Evolutionary conservation across 2,113 vertebrate species (phyloP).

Genomic region (Nasalis larvatus): DNA sequence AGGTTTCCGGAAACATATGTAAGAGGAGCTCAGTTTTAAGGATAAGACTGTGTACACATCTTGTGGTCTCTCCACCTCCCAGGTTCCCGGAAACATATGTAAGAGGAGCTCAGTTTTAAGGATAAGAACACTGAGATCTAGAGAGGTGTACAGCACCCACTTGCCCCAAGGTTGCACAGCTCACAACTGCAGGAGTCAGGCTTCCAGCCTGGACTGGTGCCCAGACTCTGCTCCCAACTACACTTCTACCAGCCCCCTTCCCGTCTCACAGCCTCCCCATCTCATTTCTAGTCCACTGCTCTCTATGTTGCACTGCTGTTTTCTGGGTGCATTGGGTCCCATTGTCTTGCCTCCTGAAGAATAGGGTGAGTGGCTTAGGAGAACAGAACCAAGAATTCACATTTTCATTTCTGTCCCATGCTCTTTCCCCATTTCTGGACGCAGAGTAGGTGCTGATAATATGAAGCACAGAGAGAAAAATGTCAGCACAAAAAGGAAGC

Average conservation of each 20-base stretch:
- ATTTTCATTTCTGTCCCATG: not conserved
- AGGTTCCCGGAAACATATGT: not conserved
- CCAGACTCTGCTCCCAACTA: not conserved
- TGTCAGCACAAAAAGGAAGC: conserved; percentile 28
- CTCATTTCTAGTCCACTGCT: not conserved
- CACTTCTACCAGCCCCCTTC: not conserved
- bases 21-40: not conserved
- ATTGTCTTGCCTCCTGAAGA: not conserved
- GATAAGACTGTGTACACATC: not conserved
- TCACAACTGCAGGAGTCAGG: not conserved
- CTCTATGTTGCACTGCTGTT: accelerated
- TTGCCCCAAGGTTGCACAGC: not conserved
- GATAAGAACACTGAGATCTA: not conserved
- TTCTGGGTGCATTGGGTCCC: not conserved
- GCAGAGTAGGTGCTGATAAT: not conserved
- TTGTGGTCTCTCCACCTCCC: not conserved
- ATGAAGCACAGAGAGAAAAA: conserved; percentile 30
- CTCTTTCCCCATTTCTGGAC: not conserved
- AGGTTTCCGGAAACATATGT: not conserved
- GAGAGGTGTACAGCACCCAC: not conserved
- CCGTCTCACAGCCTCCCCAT: accelerated
- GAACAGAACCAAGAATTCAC: not conserved
- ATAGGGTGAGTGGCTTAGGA: not conserved
- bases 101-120: not conserved
- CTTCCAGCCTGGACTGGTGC: too few relatives aligned